Evolutionary conservation across 1,140 invertebrate genomes (phyloP), one percentile per base, ranked within the genome.

Genomic region (Chironomus striatipennis): DNA sequence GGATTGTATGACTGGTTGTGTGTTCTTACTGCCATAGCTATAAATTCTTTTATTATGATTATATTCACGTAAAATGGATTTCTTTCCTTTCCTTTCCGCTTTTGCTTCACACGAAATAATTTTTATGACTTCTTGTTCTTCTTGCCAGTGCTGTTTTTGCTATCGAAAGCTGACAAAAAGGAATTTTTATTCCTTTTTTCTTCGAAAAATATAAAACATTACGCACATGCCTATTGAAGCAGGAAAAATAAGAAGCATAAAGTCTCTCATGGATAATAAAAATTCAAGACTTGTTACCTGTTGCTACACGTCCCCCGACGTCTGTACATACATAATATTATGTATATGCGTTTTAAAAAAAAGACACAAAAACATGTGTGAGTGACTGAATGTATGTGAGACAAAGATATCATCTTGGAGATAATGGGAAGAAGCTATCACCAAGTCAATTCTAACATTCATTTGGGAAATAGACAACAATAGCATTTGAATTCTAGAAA

Each of bases 41-140:
- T 34, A 34, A n/a, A 15, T 57, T 15, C 24, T 12, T 57, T 57
- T 57, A 12, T 57, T 57, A 57, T 57, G 47, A 57, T 57, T 57
- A 57, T 57, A 12, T 18, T 70, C 65, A 70, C 65, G 65, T 73
- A 17, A 76, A 65, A 12, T 57, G 18, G 12, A 77, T 75, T 42
- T 75, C 72, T 73, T 74, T 73, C 2, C 15, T 12, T 24, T 75
- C 43, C 57, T 67, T 74, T 64, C 42, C 43, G 1, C 74, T 73
- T 20, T 73, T 57, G 7, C 47, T 10, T 65, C 34, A 10, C 43
- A 15, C 10, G 42, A 34, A 0, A 47, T 73, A 21, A 21, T 73
- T 70, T 70, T 70, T 70, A 70, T 18, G 17, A 18, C 65, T 20
- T 70, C 65, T 70, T 18, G 18, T 34, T 34, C 24, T 34, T 34